Base-by-base conservation (phyloP, 2,888 invertebrate genomes). In the Pristionchus entomophagus region DNA sequence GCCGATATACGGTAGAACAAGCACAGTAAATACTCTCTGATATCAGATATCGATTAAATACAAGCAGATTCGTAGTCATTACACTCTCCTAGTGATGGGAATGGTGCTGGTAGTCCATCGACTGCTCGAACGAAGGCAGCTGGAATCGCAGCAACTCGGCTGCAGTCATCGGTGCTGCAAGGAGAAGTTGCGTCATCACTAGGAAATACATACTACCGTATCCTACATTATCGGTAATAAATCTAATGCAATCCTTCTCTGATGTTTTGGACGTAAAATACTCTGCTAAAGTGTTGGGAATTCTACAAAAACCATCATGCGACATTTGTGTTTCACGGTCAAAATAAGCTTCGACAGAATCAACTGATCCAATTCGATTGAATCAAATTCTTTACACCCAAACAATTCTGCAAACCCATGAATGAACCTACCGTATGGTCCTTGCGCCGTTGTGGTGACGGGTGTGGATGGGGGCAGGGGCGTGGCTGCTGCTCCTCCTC, bases 161-260 rank as follows among this genome's bases (percentile, higher is more conserved):
- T 26, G 73, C 73, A 41, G 73, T 73, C 73, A 73, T 73, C 41
- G 38, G 19, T 41, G 73, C 65, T 0, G 65, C 29, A n/a, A n/a
- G n/a, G n/a, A n/a, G n/a, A n/a, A n/a, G n/a, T n/a, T n/a, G n/a
- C n/a, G n/a, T n/a, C n/a, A n/a, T n/a, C n/a, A n/a, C n/a, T n/a
- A n/a, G n/a, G n/a, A n/a, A n/a, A n/a, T n/a, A n/a, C n/a, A n/a
- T n/a, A n/a, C n/a, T n/a, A n/a, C n/a, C n/a, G n/a, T n/a, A n/a
- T n/a, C n/a, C n/a, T n/a, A n/a, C n/a, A n/a, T n/a, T n/a, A n/a
- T n/a, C n/a, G n/a, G n/a, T n/a, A n/a, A n/a, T n/a, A n/a, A n/a
- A n/a, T n/a, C n/a, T n/a, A n/a, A n/a, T n/a, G n/a, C n/a, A n/a
- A n/a, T n/a, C n/a, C n/a, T n/a, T n/a, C n/a, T n/a, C n/a, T n/a